phyloP scores from a whole-genome alignment of 2,113 vertebrate species.

The Muntiacus reevesi region DNA sequence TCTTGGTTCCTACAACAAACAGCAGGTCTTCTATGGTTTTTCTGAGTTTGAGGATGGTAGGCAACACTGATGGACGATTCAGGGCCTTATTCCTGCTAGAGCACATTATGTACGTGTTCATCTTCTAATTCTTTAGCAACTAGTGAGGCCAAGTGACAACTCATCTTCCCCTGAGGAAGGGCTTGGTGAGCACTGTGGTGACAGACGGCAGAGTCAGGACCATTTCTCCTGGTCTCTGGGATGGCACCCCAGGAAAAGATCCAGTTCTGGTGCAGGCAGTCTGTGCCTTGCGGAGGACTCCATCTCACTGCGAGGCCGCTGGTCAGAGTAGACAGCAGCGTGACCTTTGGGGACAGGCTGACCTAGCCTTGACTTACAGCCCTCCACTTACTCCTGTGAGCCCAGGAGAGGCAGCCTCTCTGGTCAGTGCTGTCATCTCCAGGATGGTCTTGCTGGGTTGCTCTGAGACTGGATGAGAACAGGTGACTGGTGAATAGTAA shows the following conservation, averaged over 20 bases:
- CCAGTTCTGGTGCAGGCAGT: accelerated
- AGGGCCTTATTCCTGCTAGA: background rate
- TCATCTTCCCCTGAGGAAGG: background rate
- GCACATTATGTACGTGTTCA: accelerated
- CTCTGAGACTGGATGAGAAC: background rate
- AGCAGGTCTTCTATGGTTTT: background rate
- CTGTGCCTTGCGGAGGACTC: accelerated
- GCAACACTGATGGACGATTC: accelerated
- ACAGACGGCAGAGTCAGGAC: background rate
- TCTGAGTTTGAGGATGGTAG: background rate
- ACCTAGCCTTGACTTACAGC: background rate
- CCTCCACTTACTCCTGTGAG: accelerated
- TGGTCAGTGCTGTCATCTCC: background rate
- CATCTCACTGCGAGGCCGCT: accelerated
- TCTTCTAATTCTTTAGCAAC: background rate
- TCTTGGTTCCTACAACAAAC: background rate
- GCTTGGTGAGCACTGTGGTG: accelerated
- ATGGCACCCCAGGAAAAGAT: background rate
- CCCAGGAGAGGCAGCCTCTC: background rate
- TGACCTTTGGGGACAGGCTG: background rate
- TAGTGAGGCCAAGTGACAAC: background rate
- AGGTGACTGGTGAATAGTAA: accelerated
- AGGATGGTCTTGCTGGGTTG: background rate
- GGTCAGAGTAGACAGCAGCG: accelerated
- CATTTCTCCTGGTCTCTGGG: background rate